Percentiles rank a stretch among this genome's conserved stretches.
phyloP scores from a whole-genome alignment of 1,140 invertebrate genomes.

The Atta cephalotes region DNA sequence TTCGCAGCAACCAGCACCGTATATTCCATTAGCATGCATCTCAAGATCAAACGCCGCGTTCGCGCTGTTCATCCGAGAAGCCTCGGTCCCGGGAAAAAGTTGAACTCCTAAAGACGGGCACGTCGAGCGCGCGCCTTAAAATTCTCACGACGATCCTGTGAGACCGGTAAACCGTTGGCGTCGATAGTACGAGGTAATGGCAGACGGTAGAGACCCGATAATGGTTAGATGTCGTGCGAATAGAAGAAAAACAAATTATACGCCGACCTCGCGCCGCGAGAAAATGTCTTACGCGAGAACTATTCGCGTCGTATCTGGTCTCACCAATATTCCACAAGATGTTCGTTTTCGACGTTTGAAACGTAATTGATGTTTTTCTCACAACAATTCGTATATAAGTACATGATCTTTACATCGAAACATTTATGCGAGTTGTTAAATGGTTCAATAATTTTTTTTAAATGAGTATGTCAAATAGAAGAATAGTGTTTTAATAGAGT shows the following conservation, averaged over 20 bases:
- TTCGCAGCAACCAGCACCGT: conserved; percentile 54
- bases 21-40: conserved; percentile 73
- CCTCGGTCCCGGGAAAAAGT: conserved; percentile 70
- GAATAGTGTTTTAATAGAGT: neutral
- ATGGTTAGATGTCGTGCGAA: conserved; percentile 32
- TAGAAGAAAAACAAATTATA: conserved; percentile 55
- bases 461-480: too few species aligned
- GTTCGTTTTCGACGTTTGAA: neutral
- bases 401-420: too few species aligned
- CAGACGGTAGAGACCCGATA: neutral
- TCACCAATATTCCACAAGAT: neutral
- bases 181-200: conserved; percentile 37
- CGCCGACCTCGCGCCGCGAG: conserved; percentile 49
- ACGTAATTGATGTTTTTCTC: neutral
- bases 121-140: conserved; percentile 65
- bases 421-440: too few species aligned
- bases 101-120: conserved; percentile 69
- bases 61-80: conserved; percentile 66
- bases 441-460: too few species aligned
- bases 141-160: conserved; percentile 68
- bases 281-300: conserved; percentile 8
- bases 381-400: neutral
- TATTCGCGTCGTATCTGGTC: neutral
- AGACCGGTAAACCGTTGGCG: conserved; percentile 46
- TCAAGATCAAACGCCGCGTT: conserved; percentile 65